Percentiles rank a stretch among this genome's conserved stretches.
Evolutionary conservation across 2,888 invertebrate species (phyloP).

Genomic region (Anorthoa munda): DNA sequence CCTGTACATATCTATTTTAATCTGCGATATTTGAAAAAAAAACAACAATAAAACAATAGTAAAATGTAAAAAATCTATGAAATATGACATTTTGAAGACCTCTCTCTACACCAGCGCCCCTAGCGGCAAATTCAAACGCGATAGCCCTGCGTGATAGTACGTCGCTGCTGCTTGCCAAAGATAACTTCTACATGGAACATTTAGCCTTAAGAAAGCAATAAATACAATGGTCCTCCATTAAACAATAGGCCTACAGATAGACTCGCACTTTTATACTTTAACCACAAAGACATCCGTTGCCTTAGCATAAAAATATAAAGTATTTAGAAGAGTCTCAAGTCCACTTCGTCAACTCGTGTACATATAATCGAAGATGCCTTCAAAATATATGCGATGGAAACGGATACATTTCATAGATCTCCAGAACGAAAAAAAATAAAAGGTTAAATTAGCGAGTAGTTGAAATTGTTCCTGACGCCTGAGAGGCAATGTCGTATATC

Average conservation of each 20-base stretch:
- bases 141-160: slow-evolving; percentile 11
- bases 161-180: slow-evolving; percentile 59
- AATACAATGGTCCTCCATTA: slow-evolving; percentile 46
- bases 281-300: slow-evolving; percentile 56
- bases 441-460: slow-evolving; percentile 90
- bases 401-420: slow-evolving; percentile 81
- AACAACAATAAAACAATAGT: too few species aligned
- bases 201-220: slow-evolving; percentile 67
- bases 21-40: too few species aligned
- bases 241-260: slow-evolving; percentile 55
- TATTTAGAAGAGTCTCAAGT: slow-evolving; percentile 53
- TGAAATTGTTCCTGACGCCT: slow-evolving; percentile 91
- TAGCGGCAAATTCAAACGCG: too few species aligned
- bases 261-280: slow-evolving; percentile 47
- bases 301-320: slow-evolving; percentile 62
- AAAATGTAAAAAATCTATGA: too few species aligned
- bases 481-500: slow-evolving; percentile 89
- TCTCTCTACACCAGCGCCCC: too few species aligned
- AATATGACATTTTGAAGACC: too few species aligned
- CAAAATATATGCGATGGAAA: slow-evolving; percentile 88
- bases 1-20: too few species aligned
- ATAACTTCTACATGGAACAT: slow-evolving; percentile 42
- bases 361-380: slow-evolving; percentile 65
- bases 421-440: slow-evolving; percentile 79
- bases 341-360: slow-evolving; percentile 63